A percentile compares a stretch with the other conserved stretches of the same genome.
These are phyloP conservation scores for Coenobita brevimanus DNA, from an alignment of 1,140 invertebrate species.

Conservation along the genomic window DNA sequence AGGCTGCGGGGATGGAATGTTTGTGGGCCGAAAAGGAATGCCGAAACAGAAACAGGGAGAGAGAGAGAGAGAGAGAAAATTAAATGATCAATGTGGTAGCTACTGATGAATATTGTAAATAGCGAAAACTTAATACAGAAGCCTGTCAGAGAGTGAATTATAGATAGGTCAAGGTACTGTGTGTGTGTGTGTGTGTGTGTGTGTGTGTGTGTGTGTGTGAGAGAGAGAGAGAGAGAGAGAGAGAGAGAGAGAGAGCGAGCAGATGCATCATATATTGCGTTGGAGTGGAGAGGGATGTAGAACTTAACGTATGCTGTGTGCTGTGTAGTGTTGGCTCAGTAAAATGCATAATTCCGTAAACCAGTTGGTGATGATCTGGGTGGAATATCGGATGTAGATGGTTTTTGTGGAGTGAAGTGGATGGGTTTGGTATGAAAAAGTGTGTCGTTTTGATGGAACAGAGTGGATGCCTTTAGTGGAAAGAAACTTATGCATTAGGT, in stretches of 20 bases:
- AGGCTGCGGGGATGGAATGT: too few species aligned
- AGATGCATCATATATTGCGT: not conserved
- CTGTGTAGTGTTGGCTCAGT: not conserved
- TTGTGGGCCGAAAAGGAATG: too few species aligned
- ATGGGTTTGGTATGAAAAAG: not conserved
- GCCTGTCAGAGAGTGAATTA: too few species aligned
- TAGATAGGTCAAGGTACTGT: too few species aligned
- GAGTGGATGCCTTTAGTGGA: too few species aligned
- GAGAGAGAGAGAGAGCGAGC: not conserved
- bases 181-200: too few species aligned
- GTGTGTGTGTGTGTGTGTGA: not conserved
- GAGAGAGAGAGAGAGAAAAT: too few species aligned
- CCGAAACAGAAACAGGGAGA: too few species aligned
- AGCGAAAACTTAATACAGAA: too few species aligned
- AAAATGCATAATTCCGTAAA: not conserved
- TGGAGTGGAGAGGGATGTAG: not conserved
- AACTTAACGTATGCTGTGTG: not conserved
- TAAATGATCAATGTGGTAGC: too few species aligned
- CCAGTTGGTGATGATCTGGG: not conserved
- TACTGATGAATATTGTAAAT: too few species aligned
- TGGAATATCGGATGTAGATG: not conserved
- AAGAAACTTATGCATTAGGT: too few species aligned
- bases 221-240: not conserved
- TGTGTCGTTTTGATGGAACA: not conserved
- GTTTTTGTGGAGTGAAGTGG: not conserved